Evolutionary conservation across 2,888 invertebrate species (phyloP).

Genomic region (Myopa testacea): DNA sequence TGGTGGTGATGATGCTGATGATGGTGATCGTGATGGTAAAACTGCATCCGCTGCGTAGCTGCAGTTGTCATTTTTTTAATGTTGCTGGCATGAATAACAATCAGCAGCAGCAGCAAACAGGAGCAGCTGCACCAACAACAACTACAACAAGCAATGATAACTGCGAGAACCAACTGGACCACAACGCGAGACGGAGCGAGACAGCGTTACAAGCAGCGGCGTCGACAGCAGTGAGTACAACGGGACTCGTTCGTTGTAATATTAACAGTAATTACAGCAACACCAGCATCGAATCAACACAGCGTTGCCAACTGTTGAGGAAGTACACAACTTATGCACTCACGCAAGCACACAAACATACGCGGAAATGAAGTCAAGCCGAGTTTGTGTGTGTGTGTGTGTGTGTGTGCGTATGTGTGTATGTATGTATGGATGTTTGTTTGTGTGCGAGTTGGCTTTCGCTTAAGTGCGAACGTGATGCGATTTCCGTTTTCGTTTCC

Average conservation of each 20-base stretch:
- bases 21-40: constrained; percentile 36
- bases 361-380: background rate
- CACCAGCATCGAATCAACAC: constrained; percentile 19
- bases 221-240: background rate
- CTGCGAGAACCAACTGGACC: too few relatives aligned
- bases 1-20: too few relatives aligned
- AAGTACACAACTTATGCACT: constrained; percentile 20
- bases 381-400: background rate
- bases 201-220: background rate
- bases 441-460: background rate
- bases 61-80: constrained; percentile 32
- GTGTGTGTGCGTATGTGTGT: background rate
- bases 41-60: constrained; percentile 33
- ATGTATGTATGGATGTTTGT: background rate
- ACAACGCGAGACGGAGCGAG: too few relatives aligned
- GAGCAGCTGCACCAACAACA: constrained; percentile 12
- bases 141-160: background rate
- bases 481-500: constrained; percentile 28
- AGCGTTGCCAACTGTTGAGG: constrained; percentile 27
- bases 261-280: constrained; percentile 22
- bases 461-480: background rate
- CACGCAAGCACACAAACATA: constrained; percentile 6
- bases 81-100: constrained; percentile 36
- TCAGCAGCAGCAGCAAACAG: constrained; percentile 5
- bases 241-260: background rate